Conservation (phyloP, 2,797 vertebrate species). For the Lindbergichthys nudifrons region DNA sequence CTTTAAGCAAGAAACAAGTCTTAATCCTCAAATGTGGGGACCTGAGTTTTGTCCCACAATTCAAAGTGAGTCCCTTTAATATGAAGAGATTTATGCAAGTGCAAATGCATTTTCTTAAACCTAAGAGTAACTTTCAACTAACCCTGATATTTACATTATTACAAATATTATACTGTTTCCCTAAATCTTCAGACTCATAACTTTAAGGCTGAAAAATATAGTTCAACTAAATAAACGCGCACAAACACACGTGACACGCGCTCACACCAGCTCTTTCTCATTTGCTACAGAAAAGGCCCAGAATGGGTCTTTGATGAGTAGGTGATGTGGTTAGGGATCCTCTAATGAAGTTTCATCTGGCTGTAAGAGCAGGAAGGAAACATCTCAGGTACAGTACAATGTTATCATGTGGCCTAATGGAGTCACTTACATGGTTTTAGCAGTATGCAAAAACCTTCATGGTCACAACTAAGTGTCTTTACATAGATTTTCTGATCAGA, state of each 20-base stretch:
- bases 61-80: not conserved
- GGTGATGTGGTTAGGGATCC: constrained; percentile 63
- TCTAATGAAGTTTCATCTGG: constrained; percentile 76
- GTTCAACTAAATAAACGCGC: not conserved
- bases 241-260: constrained; percentile 15
- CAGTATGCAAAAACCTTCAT: constrained; percentile 51
- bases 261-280: constrained; percentile 13
- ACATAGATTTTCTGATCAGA: constrained; percentile 79
- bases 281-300: constrained; percentile 56
- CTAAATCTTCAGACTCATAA: not conserved
- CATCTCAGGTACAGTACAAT: constrained; percentile 78
- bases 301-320: constrained; percentile 66
- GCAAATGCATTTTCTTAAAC: not conserved
- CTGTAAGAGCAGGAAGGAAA: constrained; percentile 80
- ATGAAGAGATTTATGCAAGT: not conserved
- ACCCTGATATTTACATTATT: not conserved
- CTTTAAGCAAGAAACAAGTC: not conserved
- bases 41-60: not conserved
- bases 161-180: not conserved
- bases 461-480: constrained; percentile 65
- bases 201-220: too few relatives aligned
- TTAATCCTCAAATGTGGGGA: not conserved
- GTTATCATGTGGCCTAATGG: constrained; percentile 80
- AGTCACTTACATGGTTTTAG: constrained; percentile 75
- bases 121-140: not conserved